Evolutionary conservation across 2,888 invertebrate species (phyloP), one percentile per base, ranked within the genome.

Genomic region (Meiosimyza platycephala): DNA sequence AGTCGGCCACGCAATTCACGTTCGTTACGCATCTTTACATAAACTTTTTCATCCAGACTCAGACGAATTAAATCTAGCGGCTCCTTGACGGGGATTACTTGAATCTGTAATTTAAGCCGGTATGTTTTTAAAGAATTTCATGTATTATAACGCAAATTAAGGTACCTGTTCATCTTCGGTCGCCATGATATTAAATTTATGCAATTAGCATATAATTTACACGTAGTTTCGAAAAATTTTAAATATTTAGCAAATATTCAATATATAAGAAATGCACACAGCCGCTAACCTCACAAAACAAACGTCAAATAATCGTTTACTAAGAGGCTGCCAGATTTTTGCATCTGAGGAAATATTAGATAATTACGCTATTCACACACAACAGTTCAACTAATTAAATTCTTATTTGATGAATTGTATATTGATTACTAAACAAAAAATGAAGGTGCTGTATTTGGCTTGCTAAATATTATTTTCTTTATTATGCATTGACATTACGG

Each of bases 11-110:
- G 89, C n/a, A 99, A 89, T 89, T 99, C 99, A 72, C 99, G 90
- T 85, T 99, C 99, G 86, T 98, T 98, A 71, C 99, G 92, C 98
- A 99, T 98, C 90, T 99, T 99, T 0, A 99, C 98, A 82, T 98
- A 98, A 83, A 99, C 98, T 82, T 96, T 92, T 87, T 99, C 99
- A 88, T 99, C 99, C 79, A 99, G 90, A 89, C 98, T 98, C 13
- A 99, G 90, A 75, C 98, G 92, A 77, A 99, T 96, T 67, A 99
- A 90, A 89, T 99, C 99, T 62, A 99, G 89, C 0, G 99, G 99
- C 86, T 99, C 99, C 87, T 99, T 99, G 0, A 99, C 96, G 69
- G 95, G 94, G 86, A 95, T 93, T 48, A 94, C 93, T 73, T 78
- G 78, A 60, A 77, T 76, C 79, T 79, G 59, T 1, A 71, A 73